Evolutionary conservation across 37 sponge, comb jelly and placozoan genomes (phyloP), one percentile per base, ranked within the genome.

Genomic region (Aplysina aerophoba): DNA sequence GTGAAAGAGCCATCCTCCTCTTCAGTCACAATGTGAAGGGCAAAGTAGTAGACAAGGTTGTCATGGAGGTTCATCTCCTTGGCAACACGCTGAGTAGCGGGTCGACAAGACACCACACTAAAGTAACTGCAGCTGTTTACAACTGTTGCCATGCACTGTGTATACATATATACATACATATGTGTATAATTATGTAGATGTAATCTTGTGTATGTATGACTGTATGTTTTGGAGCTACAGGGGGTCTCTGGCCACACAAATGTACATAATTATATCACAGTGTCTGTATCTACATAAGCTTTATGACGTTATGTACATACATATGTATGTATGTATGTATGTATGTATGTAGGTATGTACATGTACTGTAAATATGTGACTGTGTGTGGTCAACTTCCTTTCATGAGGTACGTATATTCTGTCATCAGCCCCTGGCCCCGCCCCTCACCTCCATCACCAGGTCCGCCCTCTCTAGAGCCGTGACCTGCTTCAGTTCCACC

Each of bases 391-490:
- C 50, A 44, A 11, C 3, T 8, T 44, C 6, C 50, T 11, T 44
- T 44, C 6, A 44, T 44, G 50, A 44, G 3, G 50, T 44, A 44
- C 50, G 8, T 11, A 44, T 44, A 11, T 8, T 8, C 50, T 44
- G 8, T 44, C 8, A 44, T 44, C 50, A 44, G 50, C 50, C 50
- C 50, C 50, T 44, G 50, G 50, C 6, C 50, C 50, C 50, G 50
- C 50, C 50, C 8, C 78, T 21, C 20, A 75, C 78, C 78, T 53
- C 78, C 39, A 40, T 25, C 54, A 75, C 54, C 22, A 75, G 44
- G 37, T 75, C 78, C 15, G 78, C 78, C 39, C 78, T 75, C 25
- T 75, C 78, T 22, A 75, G 53, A 19, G 78, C 78, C 6, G 78
- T 25, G 54, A 50, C 78, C 50, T 44, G 50, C 12, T 75, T 75